phyloP scores from a whole-genome alignment of 2,888 invertebrate genomes.

The Tuberolachnus salignus region DNA sequence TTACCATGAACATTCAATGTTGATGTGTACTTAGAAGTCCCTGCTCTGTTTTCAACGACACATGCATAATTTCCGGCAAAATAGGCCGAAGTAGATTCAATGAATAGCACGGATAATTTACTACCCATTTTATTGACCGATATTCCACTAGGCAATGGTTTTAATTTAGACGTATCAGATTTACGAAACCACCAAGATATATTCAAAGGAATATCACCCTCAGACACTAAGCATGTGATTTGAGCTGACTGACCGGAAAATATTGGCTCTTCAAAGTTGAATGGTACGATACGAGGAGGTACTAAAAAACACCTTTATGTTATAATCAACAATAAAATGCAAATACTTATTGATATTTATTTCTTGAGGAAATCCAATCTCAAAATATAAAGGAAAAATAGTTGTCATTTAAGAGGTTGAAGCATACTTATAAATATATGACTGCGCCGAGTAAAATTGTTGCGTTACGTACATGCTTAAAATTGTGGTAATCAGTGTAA shows the following conservation, averaged over 20 bases:
- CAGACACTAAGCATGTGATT: conserved; percentile 72
- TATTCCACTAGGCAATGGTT: conserved; percentile 58
- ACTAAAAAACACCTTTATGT: conserved; percentile 56
- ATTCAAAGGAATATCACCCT: conserved; percentile 76
- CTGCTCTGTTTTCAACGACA: conserved; percentile 67
- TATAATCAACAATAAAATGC: background rate
- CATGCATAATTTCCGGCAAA: conserved; percentile 72
- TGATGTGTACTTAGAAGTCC: conserved; percentile 65
- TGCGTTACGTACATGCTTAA: background rate
- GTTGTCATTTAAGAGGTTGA: background rate
- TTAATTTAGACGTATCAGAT: conserved; percentile 74
- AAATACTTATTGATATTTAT: background rate
- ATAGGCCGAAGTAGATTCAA: conserved; percentile 64
- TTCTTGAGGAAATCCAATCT: background rate
- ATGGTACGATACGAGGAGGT: conserved; percentile 59
- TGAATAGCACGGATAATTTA: conserved; percentile 61
- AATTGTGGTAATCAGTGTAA: background rate
- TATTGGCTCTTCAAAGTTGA: conserved; percentile 63
- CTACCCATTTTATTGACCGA: conserved; percentile 63
- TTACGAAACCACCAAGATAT: conserved; percentile 70
- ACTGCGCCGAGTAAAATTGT: background rate
- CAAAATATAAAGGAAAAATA: background rate
- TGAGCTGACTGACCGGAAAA: conserved; percentile 74
- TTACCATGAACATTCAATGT: conserved; percentile 69
- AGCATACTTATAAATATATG: background rate